Base-by-base conservation (phyloP, 1,140 invertebrate genomes). In the Melitaea cinxia region DNA sequence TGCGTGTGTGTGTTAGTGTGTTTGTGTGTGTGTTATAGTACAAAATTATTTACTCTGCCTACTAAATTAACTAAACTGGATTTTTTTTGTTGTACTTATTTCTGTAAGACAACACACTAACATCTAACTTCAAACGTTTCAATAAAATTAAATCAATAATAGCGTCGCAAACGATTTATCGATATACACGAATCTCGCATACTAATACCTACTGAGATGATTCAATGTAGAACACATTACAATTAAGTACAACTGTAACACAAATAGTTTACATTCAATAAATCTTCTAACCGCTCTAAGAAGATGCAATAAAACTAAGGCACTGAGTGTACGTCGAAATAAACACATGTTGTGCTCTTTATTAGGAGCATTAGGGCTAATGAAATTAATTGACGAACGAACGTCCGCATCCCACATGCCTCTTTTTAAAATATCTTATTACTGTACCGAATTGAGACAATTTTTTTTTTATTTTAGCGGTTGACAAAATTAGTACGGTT, bases 381-480 rank as follows among this genome's bases (percentile, higher is more conserved):
- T 78, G 65, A 82, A 76, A 80, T 81, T 81, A 83, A 82, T 83
- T 83, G 79, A 75, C 75, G 68, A 64, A 72, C 60, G 59, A 65
- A 70, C 67, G 56, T 65, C 68, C 54, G 54, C 54, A 28, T 63
- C 68, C 55, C 67, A 58, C 54, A 60, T 55, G 57, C 35, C 65
- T 69, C 63, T 70, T 72, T n/a, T 73, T 72, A 72, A 75, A 72
- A 77, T 78, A 80, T 80, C 76, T 73, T 69, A 72, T 82, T 82
- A 80, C 75, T 14, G n/a, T 24, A 9, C 9, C 54, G 15, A 57
- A 39, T 15, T 42, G 3, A 39, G 54, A 57, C 1, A 45, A 5
- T n/a, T 57, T 57, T 45, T 45, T 26, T 6, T 56, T 56, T 56
- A 21, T 28, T 45, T 9, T 2, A 21, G 9, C 21, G 12, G 42